Base-by-base conservation (phyloP, 1,140 invertebrate species). In the Paracyclopina nana region DNA sequence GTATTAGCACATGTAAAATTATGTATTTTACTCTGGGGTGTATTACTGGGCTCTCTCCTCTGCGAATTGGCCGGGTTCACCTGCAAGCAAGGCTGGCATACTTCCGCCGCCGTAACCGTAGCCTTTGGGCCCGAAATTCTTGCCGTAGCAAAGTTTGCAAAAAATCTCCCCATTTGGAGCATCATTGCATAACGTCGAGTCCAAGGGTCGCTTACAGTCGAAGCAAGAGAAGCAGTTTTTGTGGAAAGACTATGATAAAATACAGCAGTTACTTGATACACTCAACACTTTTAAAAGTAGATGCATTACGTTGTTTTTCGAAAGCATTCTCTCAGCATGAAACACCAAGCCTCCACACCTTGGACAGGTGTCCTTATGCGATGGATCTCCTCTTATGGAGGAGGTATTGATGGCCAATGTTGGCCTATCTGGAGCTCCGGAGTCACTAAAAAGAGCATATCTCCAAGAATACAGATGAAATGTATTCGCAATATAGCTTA, bases 101-200 rank as follows among this genome's bases (percentile, higher is more conserved):
- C 20, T 25, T 46, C 44, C 44, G 8, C 44, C 44, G 22, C 44
- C 44, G 16, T 46, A 46, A 11, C 44, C 44, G 25, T 46, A 46
- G 24, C 63, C 82, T 70, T 85, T 87, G 46, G 84, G 84, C 48
- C 84, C 84, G 61, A 82, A 91, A 6, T 81, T 74, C 64, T 83
- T 88, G 46, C 76, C 79, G 61, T 91, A 91, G 64, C 85, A 90
- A 40, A 81, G 73, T 57, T 75, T 76, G 68, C 83, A 86, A 62
- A 86, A 83, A 60, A 87, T 79, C 62, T 88, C 82, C 60, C 76
- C 78, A 61, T 87, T 82, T 38, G 83, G 83, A 11, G 80, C 82
- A 59, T 88, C 83, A 60, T 82, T 86, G 43, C 82, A 81, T 49
- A 84, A 64, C 70, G 83, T 78, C 0, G 88, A 94, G 64, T 97